Evolutionary conservation across 2,888 invertebrate genomes (phyloP).

Genomic region (Schizaphis graminum): DNA sequence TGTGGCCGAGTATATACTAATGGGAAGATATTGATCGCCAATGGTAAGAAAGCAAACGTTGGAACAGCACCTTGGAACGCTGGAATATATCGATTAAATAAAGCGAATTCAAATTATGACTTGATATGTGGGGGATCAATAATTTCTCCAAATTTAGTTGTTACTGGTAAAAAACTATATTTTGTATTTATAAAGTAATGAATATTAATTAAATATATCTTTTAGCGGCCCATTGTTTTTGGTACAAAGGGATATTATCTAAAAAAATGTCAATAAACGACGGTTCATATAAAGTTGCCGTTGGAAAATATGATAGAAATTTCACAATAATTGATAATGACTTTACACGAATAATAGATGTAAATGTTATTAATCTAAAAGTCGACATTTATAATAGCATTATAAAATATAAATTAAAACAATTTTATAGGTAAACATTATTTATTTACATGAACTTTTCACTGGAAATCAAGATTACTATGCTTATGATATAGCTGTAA

Average conservation of each 20-base stretch:
- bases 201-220: not conserved
- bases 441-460: not conserved
- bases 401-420: not conserved
- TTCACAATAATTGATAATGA: not conserved
- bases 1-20: conserved; percentile 70
- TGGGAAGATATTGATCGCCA: conserved; percentile 68
- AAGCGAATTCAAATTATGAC: conserved; percentile 21
- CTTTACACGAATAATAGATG: conserved; percentile 34
- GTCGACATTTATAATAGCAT: too few relatives aligned
- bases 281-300: not conserved
- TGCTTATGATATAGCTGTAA: conserved; percentile 32
- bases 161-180: conserved; percentile 61
- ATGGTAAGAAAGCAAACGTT: conserved; percentile 69
- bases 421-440: not conserved
- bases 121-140: conserved; percentile 65
- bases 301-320: conserved; percentile 45
- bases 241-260: not conserved
- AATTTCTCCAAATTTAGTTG: conserved; percentile 58
- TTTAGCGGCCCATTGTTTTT: conserved; percentile 65
- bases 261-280: not conserved
- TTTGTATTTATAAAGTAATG: not conserved
- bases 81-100: conserved; percentile 45
- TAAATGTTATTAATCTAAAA: not conserved
- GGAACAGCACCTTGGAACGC: conserved; percentile 69
- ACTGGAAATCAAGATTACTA: not conserved